Percentiles rank a stretch among this genome's conserved stretches.
Evolutionary conservation across 2,113 vertebrate species (phyloP).

Genomic region (Hydrolagus affinis): DNA sequence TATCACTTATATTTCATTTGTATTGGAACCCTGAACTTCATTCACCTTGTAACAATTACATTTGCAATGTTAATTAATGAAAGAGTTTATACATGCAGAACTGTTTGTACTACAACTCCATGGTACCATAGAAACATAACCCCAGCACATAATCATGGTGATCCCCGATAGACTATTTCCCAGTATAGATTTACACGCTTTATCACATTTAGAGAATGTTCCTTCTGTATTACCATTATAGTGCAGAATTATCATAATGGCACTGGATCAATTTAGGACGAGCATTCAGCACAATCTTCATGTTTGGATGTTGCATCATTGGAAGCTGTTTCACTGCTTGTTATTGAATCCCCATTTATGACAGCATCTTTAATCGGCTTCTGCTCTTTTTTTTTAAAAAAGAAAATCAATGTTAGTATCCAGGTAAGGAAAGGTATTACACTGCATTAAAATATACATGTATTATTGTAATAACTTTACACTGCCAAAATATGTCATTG

Average conservation of each 20-base stretch:
- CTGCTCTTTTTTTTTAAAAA: constrained; percentile 68
- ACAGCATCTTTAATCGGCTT: constrained; percentile 65
- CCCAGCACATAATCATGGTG: constrained; percentile 24
- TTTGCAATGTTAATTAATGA: neutral
- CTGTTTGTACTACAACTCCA: constrained; percentile 60
- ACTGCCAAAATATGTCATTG: neutral
- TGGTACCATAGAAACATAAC: constrained; percentile 45
- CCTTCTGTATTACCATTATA: constrained; percentile 2
- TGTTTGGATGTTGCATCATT: constrained; percentile 67
- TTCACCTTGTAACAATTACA: neutral
- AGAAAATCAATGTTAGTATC: constrained; percentile 29
- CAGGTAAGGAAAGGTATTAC: neutral
- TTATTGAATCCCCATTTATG: constrained; percentile 74
- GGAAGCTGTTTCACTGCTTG: constrained; percentile 63
- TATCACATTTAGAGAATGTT: constrained; percentile 37
- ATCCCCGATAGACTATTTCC: constrained; percentile 21
- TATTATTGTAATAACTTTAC: neutral
- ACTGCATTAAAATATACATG: neutral
- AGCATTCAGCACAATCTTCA: constrained; percentile 57
- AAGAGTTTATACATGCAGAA: constrained; percentile 49
- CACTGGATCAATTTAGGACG: constrained; percentile 53
- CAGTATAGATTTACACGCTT: neutral
- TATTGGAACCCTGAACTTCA: neutral
- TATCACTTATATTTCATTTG: neutral
- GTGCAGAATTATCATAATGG: constrained; percentile 9